Conservation (phyloP, 2,113 vertebrate species). For the Raphicerus campestris region DNA sequence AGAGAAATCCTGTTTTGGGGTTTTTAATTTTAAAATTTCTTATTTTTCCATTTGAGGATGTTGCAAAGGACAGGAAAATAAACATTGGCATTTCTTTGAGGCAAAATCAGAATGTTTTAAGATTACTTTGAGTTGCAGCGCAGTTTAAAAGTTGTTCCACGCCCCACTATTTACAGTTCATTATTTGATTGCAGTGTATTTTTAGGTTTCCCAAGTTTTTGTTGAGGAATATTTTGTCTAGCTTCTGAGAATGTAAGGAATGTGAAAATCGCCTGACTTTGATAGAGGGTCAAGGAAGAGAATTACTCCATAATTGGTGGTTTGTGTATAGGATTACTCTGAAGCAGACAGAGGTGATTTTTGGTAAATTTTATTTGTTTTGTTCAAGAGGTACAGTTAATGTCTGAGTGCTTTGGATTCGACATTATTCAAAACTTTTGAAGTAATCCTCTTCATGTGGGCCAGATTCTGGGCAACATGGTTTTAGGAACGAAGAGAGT, state of each 20-base stretch:
- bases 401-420: neutral
- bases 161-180: neutral
- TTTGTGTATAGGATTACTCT: neutral
- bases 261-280: neutral
- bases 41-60: neutral
- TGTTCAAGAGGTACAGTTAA: neutral
- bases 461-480: neutral
- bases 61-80: neutral
- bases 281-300: neutral
- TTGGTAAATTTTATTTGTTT: neutral
- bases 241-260: conserved; percentile 4
- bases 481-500: neutral
- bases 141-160: neutral
- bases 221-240: conserved; percentile 1
- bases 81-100: neutral
- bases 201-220: conserved; percentile 6
- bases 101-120: neutral
- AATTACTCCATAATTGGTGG: neutral
- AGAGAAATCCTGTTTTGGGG: neutral
- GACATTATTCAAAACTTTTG: neutral
- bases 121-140: neutral
- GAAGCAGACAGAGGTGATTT: neutral
- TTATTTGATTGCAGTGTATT: neutral
- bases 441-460: neutral
- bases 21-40: neutral